phyloP scores from a whole-genome alignment of 2,113 vertebrate genomes.

The Rhombomys opimus region DNA sequence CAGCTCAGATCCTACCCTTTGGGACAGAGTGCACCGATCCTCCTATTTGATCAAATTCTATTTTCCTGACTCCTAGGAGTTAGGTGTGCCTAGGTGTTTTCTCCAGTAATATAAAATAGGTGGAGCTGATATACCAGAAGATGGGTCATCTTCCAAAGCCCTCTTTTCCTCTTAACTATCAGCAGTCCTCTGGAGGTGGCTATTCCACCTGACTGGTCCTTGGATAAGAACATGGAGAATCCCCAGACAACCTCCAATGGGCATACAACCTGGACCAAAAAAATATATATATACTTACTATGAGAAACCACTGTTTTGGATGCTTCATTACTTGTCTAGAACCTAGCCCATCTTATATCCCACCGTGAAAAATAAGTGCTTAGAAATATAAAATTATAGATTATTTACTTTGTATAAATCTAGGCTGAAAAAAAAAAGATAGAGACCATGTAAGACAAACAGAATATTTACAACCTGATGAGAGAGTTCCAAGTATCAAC shows the following conservation, averaged over 20 bases:
- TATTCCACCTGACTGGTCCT: background rate
- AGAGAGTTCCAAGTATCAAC: background rate
- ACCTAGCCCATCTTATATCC: background rate
- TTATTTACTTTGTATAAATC: constrained; percentile 16
- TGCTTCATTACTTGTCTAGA: background rate
- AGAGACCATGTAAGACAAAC: background rate
- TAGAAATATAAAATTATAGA: background rate
- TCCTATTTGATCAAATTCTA: background rate
- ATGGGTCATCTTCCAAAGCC: background rate
- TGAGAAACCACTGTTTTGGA: background rate
- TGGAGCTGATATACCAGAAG: background rate
- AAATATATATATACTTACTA: background rate
- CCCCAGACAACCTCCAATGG: background rate
- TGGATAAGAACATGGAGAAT: background rate
- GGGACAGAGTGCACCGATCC: background rate
- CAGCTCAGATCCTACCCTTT: background rate
- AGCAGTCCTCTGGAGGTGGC: background rate
- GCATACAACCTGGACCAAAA: background rate
- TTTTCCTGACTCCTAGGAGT: background rate
- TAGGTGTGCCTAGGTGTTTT: background rate
- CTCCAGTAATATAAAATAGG: background rate
- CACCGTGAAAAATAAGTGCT: background rate
- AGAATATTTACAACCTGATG: background rate
- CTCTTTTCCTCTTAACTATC: background rate
- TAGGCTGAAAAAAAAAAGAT: constrained; percentile 24